phyloP scores from a whole-genome alignment of 2,888 invertebrate species.

The Octodonta nipae region DNA sequence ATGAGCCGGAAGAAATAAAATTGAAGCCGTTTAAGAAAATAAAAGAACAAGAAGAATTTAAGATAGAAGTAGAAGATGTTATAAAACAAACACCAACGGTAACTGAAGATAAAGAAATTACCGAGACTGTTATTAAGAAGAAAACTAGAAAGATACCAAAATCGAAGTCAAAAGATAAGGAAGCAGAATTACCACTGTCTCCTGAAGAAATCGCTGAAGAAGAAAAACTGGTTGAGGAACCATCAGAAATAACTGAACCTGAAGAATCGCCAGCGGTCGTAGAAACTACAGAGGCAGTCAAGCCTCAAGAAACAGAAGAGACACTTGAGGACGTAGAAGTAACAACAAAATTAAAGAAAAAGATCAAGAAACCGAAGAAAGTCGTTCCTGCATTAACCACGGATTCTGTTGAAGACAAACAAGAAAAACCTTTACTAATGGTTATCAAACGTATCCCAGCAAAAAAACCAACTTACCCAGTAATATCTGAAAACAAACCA shows the following conservation, averaged over 20 bases:
- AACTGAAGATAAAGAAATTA: conserved; percentile 11
- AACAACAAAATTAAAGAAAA: conserved; percentile 17
- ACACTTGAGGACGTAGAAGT: conserved; percentile 15
- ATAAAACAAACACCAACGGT: conserved; percentile 15
- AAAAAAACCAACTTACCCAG: conserved; percentile 41
- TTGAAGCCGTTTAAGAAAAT: conserved; percentile 29
- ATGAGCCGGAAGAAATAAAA: conserved; percentile 28
- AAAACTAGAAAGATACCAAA: conserved; percentile 20
- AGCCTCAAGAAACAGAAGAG: conserved; percentile 11
- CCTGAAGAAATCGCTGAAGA: too few relatives aligned
- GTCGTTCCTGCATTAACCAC: conserved; percentile 25
- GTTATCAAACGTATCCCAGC: conserved; percentile 17
- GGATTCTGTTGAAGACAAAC: conserved; percentile 14
- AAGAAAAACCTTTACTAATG: conserved; percentile 20
- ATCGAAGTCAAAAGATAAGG: conserved; percentile 13
- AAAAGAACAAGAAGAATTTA: conserved; percentile 24
- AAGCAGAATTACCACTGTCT: too few relatives aligned
- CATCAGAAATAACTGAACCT: conserved; percentile 12
- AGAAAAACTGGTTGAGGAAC: conserved; percentile 12
- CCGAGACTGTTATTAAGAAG: conserved; percentile 9
- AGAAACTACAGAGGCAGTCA: conserved; percentile 1
- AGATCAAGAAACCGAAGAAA: conserved; percentile 15
- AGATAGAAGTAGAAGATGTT: conserved; percentile 11
- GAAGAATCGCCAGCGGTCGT: conserved; percentile 7
- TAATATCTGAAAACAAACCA: conserved; percentile 43